Conservation (phyloP, 2,888 invertebrate genomes). For the Athalia rosae region DNA sequence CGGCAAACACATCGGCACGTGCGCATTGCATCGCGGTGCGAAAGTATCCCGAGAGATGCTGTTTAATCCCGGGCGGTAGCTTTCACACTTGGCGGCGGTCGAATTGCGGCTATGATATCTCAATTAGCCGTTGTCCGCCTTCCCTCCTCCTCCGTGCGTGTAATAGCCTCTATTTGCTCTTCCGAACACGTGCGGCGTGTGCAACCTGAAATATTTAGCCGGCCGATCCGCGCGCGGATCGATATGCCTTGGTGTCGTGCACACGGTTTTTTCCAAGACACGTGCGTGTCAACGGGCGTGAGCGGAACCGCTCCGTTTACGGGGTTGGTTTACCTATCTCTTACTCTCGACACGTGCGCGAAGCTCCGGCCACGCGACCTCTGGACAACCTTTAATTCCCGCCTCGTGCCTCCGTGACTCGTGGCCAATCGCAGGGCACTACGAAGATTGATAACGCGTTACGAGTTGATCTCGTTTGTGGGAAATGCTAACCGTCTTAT, state of each 20-base stretch:
- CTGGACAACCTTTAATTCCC: conserved; percentile 56
- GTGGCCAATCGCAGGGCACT: conserved; percentile 3
- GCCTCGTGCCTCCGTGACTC: conserved; percentile 40
- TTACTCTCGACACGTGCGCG: conserved; percentile 25
- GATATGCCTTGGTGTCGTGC: conserved; percentile 6
- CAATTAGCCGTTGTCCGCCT: conserved; percentile 59
- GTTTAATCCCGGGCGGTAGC: conserved; percentile 37
- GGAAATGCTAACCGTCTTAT: conserved; percentile 46
- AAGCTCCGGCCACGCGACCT: conserved; percentile 36
- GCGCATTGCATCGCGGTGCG: conserved; percentile 49
- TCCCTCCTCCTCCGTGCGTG: background rate
- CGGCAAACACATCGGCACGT: conserved; percentile 46
- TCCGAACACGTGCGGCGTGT: conserved; percentile 55
- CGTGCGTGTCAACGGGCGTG: conserved; percentile 38
- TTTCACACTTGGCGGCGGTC: conserved; percentile 49
- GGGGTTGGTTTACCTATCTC: conserved; percentile 29
- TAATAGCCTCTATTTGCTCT: conserved; percentile 6
- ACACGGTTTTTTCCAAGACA: conserved; percentile 37
- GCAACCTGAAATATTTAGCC: conserved; percentile 48
- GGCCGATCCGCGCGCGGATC: conserved; percentile 41
- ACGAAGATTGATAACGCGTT: conserved; percentile 55
- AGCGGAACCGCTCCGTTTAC: conserved; percentile 40
- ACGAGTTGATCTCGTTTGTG: conserved; percentile 50
- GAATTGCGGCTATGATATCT: conserved; percentile 67
- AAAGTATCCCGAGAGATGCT: conserved; percentile 20